Percentiles rank a stretch among this genome's conserved stretches.
Conservation (phyloP, 2,797 vertebrate genomes). For the Anas flavirostris region DNA sequence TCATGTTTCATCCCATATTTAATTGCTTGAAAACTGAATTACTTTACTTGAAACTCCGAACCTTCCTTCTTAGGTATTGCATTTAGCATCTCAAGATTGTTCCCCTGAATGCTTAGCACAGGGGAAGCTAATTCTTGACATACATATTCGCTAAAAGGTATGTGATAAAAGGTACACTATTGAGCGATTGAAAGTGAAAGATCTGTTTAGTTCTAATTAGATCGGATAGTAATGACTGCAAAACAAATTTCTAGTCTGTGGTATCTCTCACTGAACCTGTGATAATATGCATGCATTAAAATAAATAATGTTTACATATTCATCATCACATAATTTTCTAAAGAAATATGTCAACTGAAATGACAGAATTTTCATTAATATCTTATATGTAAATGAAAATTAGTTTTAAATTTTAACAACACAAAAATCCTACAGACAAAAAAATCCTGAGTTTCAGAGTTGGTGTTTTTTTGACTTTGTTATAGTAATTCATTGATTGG, state of each 20-base stretch:
- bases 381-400: background rate
- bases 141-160: fast-evolving
- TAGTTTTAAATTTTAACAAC: background rate
- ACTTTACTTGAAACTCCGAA: background rate
- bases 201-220: background rate
- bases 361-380: background rate
- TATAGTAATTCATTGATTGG: background rate
- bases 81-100: background rate
- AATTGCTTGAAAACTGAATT: background rate
- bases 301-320: background rate
- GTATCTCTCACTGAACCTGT: background rate
- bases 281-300: background rate
- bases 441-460: background rate
- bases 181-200: background rate
- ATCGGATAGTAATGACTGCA: background rate
- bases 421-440: background rate
- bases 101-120: background rate
- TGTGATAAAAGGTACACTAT: background rate
- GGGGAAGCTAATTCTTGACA: background rate
- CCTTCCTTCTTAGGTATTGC: background rate
- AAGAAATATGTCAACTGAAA: background rate
- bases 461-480: background rate
- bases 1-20: background rate
- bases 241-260: background rate
- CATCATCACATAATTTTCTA: background rate